Evolutionary conservation across 2,797 vertebrate species (phyloP).

Genomic region (Sebastes alutus): DNA sequence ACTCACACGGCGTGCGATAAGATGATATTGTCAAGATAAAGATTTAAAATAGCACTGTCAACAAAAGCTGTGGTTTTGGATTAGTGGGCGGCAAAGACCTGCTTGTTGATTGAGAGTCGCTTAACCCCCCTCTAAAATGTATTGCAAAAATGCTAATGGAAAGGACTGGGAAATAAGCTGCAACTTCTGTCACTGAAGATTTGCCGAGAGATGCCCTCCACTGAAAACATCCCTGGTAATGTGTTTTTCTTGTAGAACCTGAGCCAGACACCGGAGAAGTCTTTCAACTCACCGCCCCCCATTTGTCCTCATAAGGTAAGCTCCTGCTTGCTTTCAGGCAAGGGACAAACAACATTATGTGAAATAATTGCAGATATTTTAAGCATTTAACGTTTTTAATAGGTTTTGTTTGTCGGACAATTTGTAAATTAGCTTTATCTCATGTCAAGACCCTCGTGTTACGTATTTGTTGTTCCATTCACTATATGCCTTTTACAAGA

Average conservation of each 20-base stretch:
- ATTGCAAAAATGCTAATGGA: conserved; percentile 58
- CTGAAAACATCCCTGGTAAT: conserved; percentile 74
- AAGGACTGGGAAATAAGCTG: conserved; percentile 57
- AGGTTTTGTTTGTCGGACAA: neutral
- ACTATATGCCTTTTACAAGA: neutral
- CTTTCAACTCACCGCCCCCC: conserved; percentile 77
- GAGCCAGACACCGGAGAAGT: conserved; percentile 81
- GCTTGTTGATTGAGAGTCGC: conserved; percentile 36
- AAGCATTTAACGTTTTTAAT: conserved; percentile 8
- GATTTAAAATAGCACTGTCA: conserved; percentile 62
- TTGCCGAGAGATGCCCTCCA: conserved; percentile 51
- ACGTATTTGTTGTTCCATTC: neutral
- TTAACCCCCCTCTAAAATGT: conserved; percentile 51
- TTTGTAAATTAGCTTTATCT: neutral
- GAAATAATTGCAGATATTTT: conserved; percentile 34
- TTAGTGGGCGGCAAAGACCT: conserved; percentile 52
- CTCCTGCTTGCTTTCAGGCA: conserved; percentile 22
- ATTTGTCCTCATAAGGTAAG: conserved; percentile 88
- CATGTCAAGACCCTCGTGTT: neutral
- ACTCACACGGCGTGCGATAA: conserved; percentile 25
- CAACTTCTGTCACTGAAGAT: conserved; percentile 65
- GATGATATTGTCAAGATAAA: conserved; percentile 66
- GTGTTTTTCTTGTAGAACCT: conserved; percentile 82
- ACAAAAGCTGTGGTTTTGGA: conserved; percentile 59
- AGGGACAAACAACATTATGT: conserved; percentile 20